These are phyloP conservation scores for Hemistola chrysoprasaria DNA, from an alignment of 2,888 invertebrate species.

Conservation along the genomic window DNA sequence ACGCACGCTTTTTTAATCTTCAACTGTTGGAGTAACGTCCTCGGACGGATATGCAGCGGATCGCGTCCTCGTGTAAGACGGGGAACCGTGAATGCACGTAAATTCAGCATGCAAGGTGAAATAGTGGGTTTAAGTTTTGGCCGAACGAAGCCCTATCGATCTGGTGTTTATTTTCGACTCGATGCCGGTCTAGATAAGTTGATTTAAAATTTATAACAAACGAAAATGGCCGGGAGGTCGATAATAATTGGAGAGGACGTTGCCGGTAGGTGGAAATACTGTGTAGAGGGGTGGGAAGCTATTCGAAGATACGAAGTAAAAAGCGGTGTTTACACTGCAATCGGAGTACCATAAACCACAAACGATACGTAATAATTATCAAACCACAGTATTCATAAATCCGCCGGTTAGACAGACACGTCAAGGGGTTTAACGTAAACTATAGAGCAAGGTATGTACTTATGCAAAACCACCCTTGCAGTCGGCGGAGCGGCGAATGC, in stretches of 20 bases:
- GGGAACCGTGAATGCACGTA: conserved; percentile 12
- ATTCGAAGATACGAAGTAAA: conserved; percentile 15
- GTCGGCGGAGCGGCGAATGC: conserved; percentile 68
- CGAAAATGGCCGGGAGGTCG: conserved; percentile 44
- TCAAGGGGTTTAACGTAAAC: conserved; percentile 55
- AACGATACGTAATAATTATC: conserved; percentile 67
- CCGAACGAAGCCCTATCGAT: conserved; percentile 58
- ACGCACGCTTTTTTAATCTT: conserved; percentile 62
- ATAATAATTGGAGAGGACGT: conserved; percentile 16
- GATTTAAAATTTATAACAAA: conserved; percentile 64
- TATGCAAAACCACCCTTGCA: conserved; percentile 73
- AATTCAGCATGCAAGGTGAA: conserved; percentile 35
- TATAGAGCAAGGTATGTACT: conserved; percentile 55
- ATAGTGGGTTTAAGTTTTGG: conserved; percentile 35
- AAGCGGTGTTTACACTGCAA: conserved; percentile 21
- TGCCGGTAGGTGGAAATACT: conserved; percentile 1
- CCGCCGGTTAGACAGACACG: conserved; percentile 67
- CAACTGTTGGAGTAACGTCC: conserved; percentile 39
- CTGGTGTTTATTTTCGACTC: conserved; percentile 62
- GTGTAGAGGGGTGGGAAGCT: conserved; percentile 7
- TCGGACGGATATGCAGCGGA: conserved; percentile 20
- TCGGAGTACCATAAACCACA: conserved; percentile 32
- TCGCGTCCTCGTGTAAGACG: conserved; percentile 21
- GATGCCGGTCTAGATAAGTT: conserved; percentile 50
- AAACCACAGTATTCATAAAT: conserved; percentile 68